Conservation (phyloP, 2,797 vertebrate species). For the Pterois miles region DNA sequence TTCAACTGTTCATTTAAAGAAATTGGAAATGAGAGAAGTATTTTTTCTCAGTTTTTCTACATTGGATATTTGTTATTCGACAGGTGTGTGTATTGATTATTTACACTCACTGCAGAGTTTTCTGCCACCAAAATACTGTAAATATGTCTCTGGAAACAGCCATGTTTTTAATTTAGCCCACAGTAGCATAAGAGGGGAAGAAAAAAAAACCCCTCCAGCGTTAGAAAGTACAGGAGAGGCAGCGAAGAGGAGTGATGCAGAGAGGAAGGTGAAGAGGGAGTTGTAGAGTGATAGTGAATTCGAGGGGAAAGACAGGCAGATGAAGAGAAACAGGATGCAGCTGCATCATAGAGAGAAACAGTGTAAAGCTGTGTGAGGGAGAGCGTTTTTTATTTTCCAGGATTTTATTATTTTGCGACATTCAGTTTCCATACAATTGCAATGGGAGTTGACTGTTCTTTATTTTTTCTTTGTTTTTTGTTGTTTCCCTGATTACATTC, state of each 20-base stretch:
- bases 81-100: not conserved
- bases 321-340: not conserved
- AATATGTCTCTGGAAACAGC: conserved; percentile 2
- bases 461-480: not conserved
- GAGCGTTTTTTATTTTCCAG: conserved; percentile 8
- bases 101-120: not conserved
- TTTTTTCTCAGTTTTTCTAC: not conserved
- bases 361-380: not conserved
- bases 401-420: not conserved
- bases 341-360: not conserved
- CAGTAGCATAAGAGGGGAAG: not conserved
- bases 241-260: not conserved
- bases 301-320: not conserved
- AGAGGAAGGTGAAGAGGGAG: not conserved
- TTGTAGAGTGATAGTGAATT: not conserved
- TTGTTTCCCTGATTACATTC: conserved; percentile 40
- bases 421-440: conserved; percentile 6
- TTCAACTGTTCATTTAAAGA: not conserved
- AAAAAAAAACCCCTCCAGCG: not conserved
- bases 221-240: not conserved
- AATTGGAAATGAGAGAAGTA: not conserved
- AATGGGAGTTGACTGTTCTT: not conserved
- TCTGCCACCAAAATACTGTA: not conserved
- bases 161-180: not conserved
- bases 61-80: not conserved